Evolutionary conservation across 2,888 invertebrate genomes (phyloP).

Genomic region (Furcula furcula): DNA sequence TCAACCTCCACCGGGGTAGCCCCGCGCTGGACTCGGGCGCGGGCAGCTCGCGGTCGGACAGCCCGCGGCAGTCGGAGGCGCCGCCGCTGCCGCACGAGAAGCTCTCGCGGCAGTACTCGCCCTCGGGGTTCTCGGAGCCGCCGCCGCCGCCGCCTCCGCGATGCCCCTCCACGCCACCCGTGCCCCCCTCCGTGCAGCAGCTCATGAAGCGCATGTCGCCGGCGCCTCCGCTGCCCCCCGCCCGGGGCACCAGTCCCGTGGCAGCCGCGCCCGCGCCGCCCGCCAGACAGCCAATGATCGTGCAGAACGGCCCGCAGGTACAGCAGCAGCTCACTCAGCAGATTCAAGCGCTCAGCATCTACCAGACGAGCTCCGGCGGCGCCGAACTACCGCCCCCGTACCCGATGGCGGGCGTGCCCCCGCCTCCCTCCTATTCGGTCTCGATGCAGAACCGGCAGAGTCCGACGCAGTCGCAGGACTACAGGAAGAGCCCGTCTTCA

Average conservation of each 20-base stretch:
- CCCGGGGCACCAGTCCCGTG: conserved; percentile 89
- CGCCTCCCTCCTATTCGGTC: conserved; percentile 92
- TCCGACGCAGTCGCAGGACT: conserved; percentile 91
- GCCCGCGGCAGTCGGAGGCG: conserved; percentile 87
- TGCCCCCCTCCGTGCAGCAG: conserved; percentile 83
- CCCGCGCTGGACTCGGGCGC: conserved; percentile 94
- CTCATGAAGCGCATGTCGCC: conserved; percentile 84
- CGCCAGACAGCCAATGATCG: conserved; percentile 89
- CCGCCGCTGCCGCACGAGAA: conserved; percentile 83
- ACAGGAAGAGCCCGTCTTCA: conserved; percentile 92
- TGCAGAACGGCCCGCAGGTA: conserved; percentile 89
- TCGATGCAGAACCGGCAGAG: conserved; percentile 94
- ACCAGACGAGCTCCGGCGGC: conserved; percentile 83
- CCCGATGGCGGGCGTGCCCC: conserved; percentile 84
- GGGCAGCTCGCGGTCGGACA: conserved; percentile 94
- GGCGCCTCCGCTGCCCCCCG: conserved; percentile 83
- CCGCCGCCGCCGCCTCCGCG: conserved; percentile 89
- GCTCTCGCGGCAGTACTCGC: conserved; percentile 87
- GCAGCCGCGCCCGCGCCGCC: conserved; percentile 80
- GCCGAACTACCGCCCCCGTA: conserved; percentile 87
- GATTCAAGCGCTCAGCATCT: conserved; percentile 92
- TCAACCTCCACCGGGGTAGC: conserved; percentile 89
- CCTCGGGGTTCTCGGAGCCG: conserved; percentile 83
- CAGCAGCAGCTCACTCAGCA: conserved; percentile 94
- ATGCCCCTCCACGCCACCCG: conserved; percentile 86